Conservation (phyloP, 2,797 vertebrate genomes). For the Rhincodon typus region DNA sequence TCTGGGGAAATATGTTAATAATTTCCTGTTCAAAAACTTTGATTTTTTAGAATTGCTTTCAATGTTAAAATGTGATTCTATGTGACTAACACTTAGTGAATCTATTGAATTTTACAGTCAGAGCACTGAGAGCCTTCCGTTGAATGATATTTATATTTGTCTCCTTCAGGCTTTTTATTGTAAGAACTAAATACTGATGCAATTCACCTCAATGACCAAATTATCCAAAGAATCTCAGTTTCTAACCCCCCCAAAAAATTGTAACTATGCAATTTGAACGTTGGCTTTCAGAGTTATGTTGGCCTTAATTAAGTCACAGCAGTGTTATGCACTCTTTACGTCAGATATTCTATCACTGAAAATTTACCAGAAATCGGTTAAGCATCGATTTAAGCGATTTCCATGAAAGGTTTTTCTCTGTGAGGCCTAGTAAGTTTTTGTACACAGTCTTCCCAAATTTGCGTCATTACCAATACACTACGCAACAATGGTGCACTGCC, state of each 20-base stretch:
- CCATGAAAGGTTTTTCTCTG: too few relatives aligned
- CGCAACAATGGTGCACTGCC: too few relatives aligned
- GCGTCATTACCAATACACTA: too few relatives aligned
- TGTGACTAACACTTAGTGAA: background rate
- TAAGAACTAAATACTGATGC: background rate
- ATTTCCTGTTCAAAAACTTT: background rate
- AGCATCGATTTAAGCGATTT: too few relatives aligned
- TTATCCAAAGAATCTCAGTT: background rate
- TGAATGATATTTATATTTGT: background rate
- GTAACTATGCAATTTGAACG: background rate
- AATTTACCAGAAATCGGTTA: too few relatives aligned
- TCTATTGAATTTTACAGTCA: background rate
- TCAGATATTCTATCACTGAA: background rate
- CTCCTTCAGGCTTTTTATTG: background rate
- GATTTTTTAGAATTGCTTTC: background rate
- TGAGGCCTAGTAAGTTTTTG: too few relatives aligned
- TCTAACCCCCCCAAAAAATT: background rate
- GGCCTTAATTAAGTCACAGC: background rate
- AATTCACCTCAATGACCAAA: background rate
- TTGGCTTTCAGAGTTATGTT: background rate
- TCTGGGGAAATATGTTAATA: background rate
- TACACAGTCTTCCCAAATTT: too few relatives aligned
- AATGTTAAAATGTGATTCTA: background rate
- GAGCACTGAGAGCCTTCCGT: background rate
- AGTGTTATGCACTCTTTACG: background rate